Percentiles rank a stretch among this genome's conserved stretches.
Evolutionary conservation across 2,113 vertebrate genomes (phyloP).

Genomic region (Vimba vimba): DNA sequence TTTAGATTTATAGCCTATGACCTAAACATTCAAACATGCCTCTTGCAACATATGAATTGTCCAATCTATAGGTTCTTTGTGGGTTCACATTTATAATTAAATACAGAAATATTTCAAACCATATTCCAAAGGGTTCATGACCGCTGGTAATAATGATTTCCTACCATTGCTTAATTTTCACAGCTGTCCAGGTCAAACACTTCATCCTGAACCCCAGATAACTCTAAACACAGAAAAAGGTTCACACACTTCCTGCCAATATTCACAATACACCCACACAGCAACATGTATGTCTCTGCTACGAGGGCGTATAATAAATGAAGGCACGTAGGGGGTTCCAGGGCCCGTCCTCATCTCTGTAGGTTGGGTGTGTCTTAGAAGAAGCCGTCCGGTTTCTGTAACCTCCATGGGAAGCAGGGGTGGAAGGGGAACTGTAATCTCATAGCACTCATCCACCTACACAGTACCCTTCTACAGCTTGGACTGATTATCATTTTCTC

Average conservation of each 20-base stretch:
- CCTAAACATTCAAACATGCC: not conserved
- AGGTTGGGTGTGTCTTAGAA: slow-evolving; percentile 24
- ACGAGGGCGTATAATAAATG: slow-evolving; percentile 50
- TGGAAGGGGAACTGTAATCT: slow-evolving; percentile 43
- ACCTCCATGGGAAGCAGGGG: slow-evolving; percentile 26
- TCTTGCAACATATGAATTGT: not conserved
- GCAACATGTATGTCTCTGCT: slow-evolving; percentile 41
- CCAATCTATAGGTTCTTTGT: not conserved
- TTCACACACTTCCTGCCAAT: slow-evolving; percentile 46
- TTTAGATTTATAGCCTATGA: slow-evolving; percentile 2
- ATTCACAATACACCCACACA: slow-evolving; percentile 47
- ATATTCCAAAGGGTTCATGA: not conserved
- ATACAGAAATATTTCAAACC: not conserved
- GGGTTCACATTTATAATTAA: not conserved
- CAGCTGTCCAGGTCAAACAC: not conserved
- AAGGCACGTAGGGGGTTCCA: slow-evolving; percentile 49
- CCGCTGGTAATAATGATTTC: not conserved
- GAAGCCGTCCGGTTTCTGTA: slow-evolving; percentile 48
- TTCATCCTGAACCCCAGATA: slow-evolving; percentile 27
- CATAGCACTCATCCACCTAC: slow-evolving; percentile 51
- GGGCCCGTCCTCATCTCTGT: slow-evolving; percentile 41
- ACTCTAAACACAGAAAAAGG: slow-evolving; percentile 22
- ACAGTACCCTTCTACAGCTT: slow-evolving; percentile 51
- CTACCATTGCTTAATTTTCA: slow-evolving; percentile 9
- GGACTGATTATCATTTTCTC: slow-evolving; percentile 54